A percentile compares a stretch with the other conserved stretches of the same genome.
Evolutionary conservation across 2,888 invertebrate genomes (phyloP).

Genomic region (Nudaria mundana): DNA sequence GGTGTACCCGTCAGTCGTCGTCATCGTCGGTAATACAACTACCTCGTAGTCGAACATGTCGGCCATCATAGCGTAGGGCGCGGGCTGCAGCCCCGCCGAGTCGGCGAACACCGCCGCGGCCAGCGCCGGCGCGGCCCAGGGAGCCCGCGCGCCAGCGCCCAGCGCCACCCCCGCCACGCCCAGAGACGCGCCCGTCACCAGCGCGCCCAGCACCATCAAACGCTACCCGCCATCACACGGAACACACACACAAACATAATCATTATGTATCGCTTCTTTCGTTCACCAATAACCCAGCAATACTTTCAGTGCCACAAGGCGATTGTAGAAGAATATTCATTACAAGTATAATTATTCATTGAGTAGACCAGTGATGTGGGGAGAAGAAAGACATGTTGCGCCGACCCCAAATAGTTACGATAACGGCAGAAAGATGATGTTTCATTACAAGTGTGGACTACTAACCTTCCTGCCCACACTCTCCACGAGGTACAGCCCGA

Average conservation of each 20-base stretch:
- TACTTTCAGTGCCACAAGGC: too few species aligned
- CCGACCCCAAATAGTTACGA: too few species aligned
- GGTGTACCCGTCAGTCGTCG: too few species aligned
- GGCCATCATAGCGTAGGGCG: slow-evolving; percentile 58
- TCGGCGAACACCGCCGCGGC: slow-evolving; percentile 55
- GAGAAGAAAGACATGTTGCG: too few species aligned
- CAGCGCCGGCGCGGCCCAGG: slow-evolving; percentile 35
- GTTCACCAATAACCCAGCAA: too few species aligned
- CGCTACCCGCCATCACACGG: too few species aligned
- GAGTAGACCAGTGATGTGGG: too few species aligned
- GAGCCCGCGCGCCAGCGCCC: slow-evolving; percentile 21
- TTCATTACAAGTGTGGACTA: too few species aligned
- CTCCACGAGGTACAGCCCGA: slow-evolving; percentile 55
- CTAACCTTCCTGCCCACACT: slow-evolving; percentile 55
- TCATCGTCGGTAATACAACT: too few species aligned
- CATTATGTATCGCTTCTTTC: too few species aligned
- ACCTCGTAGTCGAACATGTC: slow-evolving; percentile 66
- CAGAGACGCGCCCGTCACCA: slow-evolving; percentile 30
- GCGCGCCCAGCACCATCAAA: slow-evolving; percentile 46
- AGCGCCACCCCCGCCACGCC: slow-evolving; percentile 23
- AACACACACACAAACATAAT: too few species aligned
- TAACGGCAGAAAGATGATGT: too few species aligned
- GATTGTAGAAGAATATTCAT: background rate
- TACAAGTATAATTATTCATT: background rate
- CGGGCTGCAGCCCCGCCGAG: slow-evolving; percentile 59